Evolutionary conservation across 2,888 invertebrate genomes (phyloP), one percentile per base, ranked within the genome.

Genomic region (Chloroclysta siterata): DNA sequence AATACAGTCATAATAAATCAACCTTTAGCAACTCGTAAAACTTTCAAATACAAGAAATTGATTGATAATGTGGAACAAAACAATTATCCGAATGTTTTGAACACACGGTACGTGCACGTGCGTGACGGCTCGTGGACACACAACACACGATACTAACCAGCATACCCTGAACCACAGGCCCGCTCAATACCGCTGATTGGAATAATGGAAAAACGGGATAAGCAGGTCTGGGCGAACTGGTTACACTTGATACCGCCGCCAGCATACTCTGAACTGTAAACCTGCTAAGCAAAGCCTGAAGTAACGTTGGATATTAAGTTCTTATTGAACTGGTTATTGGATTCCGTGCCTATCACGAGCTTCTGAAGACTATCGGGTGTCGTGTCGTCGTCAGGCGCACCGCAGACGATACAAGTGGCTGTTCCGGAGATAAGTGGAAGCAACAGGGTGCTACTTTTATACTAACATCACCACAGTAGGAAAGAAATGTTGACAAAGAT

Each of bases 361-460:
- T 78, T 72, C 74, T 72, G 57, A 65, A 72, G 72, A 72, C 64
- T 69, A 72, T 72, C 73, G 63, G 68, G 67, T 77, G 60, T 69
- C 71, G 66, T 77, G 60, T 69, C 71, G 58, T 53, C 58, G 65
- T 50, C 55, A 54, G 50, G 46, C 54, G 22, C 52, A 64, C 57
- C 13, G 44, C 48, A 36, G 36, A 41, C 29, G 47, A 33, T 46
- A 53, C 42, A 60, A 60, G 60, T 46, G 64, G 14, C 0, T 46
- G 46, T 54, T 61, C 17, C 13, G 50, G 11, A 55, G 56, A 56
- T 50, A 54, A 57, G 17, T 22, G 44, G 56, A 52, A 48, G 57
- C 60, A 62, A 58, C 54, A 66, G 47, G 46, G 22, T 50, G 14
- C 8, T 53, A 42, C 36, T 53, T 53, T 39, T 17, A 42, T 13